Evolutionary conservation across 2,888 invertebrate genomes (phyloP).

Genomic region (Epiblema foenella): DNA sequence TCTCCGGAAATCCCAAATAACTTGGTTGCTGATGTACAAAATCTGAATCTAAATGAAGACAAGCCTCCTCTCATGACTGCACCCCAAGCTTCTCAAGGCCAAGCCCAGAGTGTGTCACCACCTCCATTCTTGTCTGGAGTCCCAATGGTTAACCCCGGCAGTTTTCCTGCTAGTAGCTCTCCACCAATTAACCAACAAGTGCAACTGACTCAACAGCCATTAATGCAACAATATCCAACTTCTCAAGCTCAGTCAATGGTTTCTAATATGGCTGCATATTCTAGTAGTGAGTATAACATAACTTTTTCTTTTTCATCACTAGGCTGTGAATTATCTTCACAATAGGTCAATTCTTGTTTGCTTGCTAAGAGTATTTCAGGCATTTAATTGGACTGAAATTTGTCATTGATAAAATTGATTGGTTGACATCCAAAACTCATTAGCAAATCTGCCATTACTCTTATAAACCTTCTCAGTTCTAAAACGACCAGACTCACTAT

Average conservation of each 20-base stretch:
- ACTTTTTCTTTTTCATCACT: background rate
- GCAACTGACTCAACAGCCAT: conserved; percentile 49
- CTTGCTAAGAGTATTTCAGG: background rate
- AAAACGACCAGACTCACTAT: no score
- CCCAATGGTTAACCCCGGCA: conserved; percentile 79
- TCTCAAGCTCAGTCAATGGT: conserved; percentile 74
- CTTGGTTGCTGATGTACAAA: conserved; percentile 62
- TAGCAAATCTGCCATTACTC: no score
- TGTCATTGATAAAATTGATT: no score
- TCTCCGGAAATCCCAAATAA: conserved; percentile 56
- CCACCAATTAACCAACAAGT: conserved; percentile 49
- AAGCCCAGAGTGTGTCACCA: conserved; percentile 60
- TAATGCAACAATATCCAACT: conserved; percentile 55
- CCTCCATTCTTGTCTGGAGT: conserved; percentile 82
- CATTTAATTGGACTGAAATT: no score
- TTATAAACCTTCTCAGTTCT: no score
- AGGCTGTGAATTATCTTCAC: background rate
- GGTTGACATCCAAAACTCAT: no score
- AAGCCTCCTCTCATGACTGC: conserved; percentile 61
- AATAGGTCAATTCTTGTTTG: background rate
- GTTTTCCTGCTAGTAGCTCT: conserved; percentile 54
- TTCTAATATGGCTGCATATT: conserved; percentile 78
- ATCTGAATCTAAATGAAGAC: conserved; percentile 65
- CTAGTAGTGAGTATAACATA: conserved; percentile 74
- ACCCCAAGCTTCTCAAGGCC: conserved; percentile 54